Conservation (phyloP, 2,797 vertebrate species). For the Micromesistius poutassou region DNA sequence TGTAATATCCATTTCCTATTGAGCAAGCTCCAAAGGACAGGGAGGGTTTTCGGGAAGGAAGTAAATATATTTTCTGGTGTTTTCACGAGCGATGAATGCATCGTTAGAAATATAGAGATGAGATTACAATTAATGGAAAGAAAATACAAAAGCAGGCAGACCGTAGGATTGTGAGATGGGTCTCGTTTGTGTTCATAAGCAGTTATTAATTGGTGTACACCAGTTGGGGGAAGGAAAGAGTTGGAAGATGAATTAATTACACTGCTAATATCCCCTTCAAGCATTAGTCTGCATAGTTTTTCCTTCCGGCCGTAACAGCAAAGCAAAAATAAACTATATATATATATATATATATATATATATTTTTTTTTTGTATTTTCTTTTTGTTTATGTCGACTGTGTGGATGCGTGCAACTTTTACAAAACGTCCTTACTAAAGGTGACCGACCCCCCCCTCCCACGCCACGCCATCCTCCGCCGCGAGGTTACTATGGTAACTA, state of each 20-base stretch:
- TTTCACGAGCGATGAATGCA: background rate
- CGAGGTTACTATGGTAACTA: slow-evolving; percentile 17
- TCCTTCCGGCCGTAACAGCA: background rate
- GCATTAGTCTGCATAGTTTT: background rate
- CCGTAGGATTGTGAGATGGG: background rate
- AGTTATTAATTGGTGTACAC: background rate
- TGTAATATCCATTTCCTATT: background rate
- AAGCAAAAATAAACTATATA: background rate
- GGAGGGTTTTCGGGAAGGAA: background rate
- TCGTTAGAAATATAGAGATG: background rate
- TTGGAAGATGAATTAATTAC: background rate
- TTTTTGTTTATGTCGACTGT: background rate
- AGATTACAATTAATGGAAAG: background rate
- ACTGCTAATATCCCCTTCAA: background rate
- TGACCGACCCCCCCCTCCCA: background rate
- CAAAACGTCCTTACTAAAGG: background rate
- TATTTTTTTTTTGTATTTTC: background rate
- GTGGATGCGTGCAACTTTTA: background rate
- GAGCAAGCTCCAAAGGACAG: background rate
- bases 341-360: no score
- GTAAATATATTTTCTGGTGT: background rate
- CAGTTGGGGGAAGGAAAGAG: background rate
- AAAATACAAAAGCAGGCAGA: background rate
- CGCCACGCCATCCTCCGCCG: background rate
- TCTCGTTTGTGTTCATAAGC: background rate